Evolutionary conservation across 1,140 invertebrate genomes (phyloP), one percentile per base, ranked within the genome.

Genomic region (Drosophila willistoni): DNA sequence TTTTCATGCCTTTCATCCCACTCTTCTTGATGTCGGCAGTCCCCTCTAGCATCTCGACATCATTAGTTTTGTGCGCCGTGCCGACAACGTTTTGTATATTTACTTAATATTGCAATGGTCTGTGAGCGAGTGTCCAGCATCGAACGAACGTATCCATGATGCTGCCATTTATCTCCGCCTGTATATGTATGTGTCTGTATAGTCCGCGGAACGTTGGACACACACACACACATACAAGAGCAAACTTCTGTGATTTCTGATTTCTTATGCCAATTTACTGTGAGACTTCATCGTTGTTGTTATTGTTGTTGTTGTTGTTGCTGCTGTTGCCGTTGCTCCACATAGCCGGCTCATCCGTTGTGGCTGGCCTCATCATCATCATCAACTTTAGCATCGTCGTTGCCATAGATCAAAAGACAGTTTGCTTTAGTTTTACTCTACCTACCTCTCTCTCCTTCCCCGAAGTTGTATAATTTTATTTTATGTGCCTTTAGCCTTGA

Each of bases 21-120:
- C 44, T 22, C 17, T n/a, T 39, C 66, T 19, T 14, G 9, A 7
- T 36, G 12, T 7, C 44, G 12, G 25, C 14, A 10, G 7, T 34
- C 17, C 13, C n/a, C 19, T 19, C 13, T 36, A 62, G 47, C 55
- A 57, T 57, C 68, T 87, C 80, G 83, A 89, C 83, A 87, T 87
- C 84, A 87, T 87, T 87, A 89, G 85, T 89, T 89, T 89, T 89
- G 84, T 89, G 85, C 84, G 84, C 84, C 77, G 83, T 72, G 84
- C 83, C 83, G 83, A 89, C 84, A 89, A 89, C 84, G 84, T 89
- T 89, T 89, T 89, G 84, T 89, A 89, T 89, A 89, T 89, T 89
- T 89, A 89, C 84, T 89, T 89, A 89, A 89, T 89, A 89, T 89
- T 89, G 84, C 83, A 86, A 71, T 86, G 76, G 81, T 67, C 77